Evolutionary conservation across 1,140 invertebrate species (phyloP), one percentile per base, ranked within the genome.

Genomic region (Listronotus oregonensis): DNA sequence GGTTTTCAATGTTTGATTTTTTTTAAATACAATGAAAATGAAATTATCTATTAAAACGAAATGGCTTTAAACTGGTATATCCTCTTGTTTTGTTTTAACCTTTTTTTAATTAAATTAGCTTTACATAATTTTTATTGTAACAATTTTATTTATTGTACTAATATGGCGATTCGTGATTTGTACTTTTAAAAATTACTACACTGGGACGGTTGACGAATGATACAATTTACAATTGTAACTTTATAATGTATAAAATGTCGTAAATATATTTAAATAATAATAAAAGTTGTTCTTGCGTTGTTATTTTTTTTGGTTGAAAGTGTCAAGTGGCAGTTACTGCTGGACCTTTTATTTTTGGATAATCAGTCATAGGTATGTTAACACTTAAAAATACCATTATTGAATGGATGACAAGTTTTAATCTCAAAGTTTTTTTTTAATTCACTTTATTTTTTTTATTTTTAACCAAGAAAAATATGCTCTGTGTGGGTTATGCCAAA

Each of bases 231-330:
- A 68, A n/a, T 64, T 69, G 69, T 75, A 77, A 74, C 71, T 75
- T 77, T 74, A 73, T 74, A 71, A 75, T 76, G 69, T 72, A 74
- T 70, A 77, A 69, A 75, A 68, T 74, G 72, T 75, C 73, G 67
- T 72, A 72, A 72, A 74, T 72, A 73, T 69, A 65, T 67, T 60
- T 68, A 73, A 73, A 66, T 68, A 68, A 71, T 12, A 39, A 60
- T 61, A 49, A 72, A 70, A 73, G 66, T 70, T 70, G 72, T 72
- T 72, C 61, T 72, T 73, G 67, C 66, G 71, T 74, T 75, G 72
- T 65, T 71, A 67, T 68, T 66, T 66, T 60, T n/a, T 72, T 73
- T 67, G 56, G 62, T 68, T 71, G 21, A 42, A 65, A 64, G 57
- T 69, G 62, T 64, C 62, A 27, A 27, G 59, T 61, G 50, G 21